Evolutionary conservation across 2,113 vertebrate genomes (phyloP), one percentile per base, ranked within the genome.

Genomic region (Alethe castanea): DNA sequence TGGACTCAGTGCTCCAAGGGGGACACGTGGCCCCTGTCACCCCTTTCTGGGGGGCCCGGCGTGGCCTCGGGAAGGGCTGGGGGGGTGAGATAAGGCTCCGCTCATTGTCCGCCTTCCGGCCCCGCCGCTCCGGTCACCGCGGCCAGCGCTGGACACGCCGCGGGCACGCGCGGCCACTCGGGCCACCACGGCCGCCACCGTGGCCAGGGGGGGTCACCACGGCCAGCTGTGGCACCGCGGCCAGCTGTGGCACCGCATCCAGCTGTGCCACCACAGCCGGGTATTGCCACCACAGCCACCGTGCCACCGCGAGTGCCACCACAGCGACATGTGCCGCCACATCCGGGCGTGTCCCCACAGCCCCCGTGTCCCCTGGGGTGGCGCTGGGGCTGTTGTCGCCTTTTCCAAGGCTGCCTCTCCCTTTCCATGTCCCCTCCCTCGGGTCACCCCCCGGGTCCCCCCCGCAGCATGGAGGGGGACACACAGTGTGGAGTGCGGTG

Each of bases 81-180:
- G 44, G 72, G 73, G 64, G 5, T 0, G 62, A 76, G 94, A 95
- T 95, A 94, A 89, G 60, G 64, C 14, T 20, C 28, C 13, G 86
- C 36, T 87, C 85, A 94, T 96, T 97, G 96, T 97, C 4, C 71
- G 0, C 45, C 29, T 96, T 97, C 96, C 96, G 89, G 92, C 88
- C 77, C 5, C 18, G 36, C 14, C 38, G 36, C 60, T 62, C 17
- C 24, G 2, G n/a, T 35, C 52, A 40, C 64, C 14, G 62, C 11
- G 19, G 83, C 79, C 88, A 89, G 77, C 26, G 23, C 73, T 20
- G 86, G 77, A 16, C 80, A 22, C 3, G 9, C 64, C 40, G 6
- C 11, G 9, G 54, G 47, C 81, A 47, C 29, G 12, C 24, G 19
- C 82, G 29, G 79, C 76, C 65, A 2, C 40, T 12, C 5, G 2